phyloP scores from a whole-genome alignment of 2,797 vertebrate genomes.

The Pteronotus mesoamericanus region DNA sequence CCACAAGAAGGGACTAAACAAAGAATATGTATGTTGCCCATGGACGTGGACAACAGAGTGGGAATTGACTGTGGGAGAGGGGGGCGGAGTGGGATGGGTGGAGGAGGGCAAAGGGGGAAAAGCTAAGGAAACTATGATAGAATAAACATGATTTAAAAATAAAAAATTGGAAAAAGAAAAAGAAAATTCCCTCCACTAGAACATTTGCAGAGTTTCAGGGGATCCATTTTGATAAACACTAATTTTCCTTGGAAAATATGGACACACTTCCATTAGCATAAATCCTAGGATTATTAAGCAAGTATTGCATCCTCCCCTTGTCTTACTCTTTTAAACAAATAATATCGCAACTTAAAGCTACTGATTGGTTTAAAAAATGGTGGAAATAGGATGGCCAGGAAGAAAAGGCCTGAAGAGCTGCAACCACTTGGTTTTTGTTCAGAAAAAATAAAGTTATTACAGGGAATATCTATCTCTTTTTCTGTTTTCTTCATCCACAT shows the following conservation, averaged over 20 bases:
- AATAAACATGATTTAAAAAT: too few species aligned
- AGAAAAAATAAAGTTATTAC: background rate
- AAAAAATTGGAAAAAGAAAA: too few species aligned
- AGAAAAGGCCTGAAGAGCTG: background rate
- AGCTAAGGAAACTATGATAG: too few species aligned
- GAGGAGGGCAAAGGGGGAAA: too few species aligned
- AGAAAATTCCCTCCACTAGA: background rate
- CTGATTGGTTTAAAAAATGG: background rate
- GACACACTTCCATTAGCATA: background rate
- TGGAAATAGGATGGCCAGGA: background rate
- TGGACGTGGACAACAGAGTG: too few species aligned
- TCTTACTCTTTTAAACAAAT: background rate
- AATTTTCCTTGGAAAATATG: background rate
- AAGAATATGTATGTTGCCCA: too few species aligned
- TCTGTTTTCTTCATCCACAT: background rate
- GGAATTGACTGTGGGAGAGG: too few species aligned
- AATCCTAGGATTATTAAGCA: background rate
- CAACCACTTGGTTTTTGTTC: background rate
- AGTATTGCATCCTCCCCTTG: background rate
- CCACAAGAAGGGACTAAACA: too few species aligned
- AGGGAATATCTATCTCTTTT: background rate
- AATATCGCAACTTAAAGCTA: background rate
- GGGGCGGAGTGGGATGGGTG: too few species aligned
- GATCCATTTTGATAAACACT: background rate
- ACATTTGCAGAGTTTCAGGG: background rate